Evolutionary conservation across 2,888 invertebrate species (phyloP), one percentile per base, ranked within the genome.

Genomic region (Diarsia mendica): DNA sequence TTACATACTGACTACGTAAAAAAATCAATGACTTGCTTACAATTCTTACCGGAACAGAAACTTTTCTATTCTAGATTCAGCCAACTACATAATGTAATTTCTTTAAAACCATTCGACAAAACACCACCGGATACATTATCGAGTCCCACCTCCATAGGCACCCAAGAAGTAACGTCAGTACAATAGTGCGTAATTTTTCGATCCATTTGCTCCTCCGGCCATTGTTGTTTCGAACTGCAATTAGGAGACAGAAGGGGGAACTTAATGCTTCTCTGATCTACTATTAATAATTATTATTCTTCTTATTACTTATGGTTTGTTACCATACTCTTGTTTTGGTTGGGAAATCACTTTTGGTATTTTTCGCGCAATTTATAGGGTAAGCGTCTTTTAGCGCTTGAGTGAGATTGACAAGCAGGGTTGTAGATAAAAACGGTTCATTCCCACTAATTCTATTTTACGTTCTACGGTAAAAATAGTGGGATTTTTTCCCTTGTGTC

Each of bases 121-220:
- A 51, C 9, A 20, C 3, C 23, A 75, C 76, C 73, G 72, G 64
- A 77, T 46, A 75, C 66, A 79, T 71, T 84, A 77, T 79, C 80
- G 83, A 81, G 72, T 73, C 58, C 33, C 64, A 20, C 48, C 67
- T 63, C n/a, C 11, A 82, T 81, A 77, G 78, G 28, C 61, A 20
- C 71, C 80, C 72, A 75, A 85, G 82, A 81, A 81, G 83, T 84
- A 80, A 80, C 81, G 84, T 79, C 86, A 85, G 88, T 82, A 92
- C 92, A 92, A 91, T 92, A 92, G 92, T 91, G 90, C 89, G 92
- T 92, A 93, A 94, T 94, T 94, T 94, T 94, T 94, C 94, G 92
- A 91, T 71, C 90, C 94, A 94, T 94, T 95, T 93, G 84, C 90
- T 88, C 80, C 87, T 84, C 75, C 82, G 74, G 67, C 90, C 91